Percentiles rank a stretch among this genome's conserved stretches.
These are phyloP conservation scores for Etheostoma nigrum DNA, from an alignment of 2,797 vertebrate genomes.

Conservation along the genomic window DNA sequence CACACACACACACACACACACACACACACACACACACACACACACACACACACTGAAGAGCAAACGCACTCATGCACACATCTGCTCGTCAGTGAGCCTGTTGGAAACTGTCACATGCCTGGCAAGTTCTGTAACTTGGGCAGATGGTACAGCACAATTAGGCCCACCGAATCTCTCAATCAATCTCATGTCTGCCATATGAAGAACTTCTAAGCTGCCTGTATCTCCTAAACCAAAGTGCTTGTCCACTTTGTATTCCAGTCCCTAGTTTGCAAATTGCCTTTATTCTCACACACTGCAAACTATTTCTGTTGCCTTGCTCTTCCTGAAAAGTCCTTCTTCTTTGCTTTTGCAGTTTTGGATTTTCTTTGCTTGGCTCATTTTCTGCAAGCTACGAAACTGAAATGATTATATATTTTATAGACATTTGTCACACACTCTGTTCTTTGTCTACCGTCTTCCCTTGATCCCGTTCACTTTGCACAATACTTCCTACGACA, in stretches of 20 bases:
- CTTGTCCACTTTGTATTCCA: slow-evolving; percentile 44
- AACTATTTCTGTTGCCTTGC: slow-evolving; percentile 17
- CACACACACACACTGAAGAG: slow-evolving; percentile 27
- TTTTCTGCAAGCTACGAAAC: slow-evolving; percentile 12
- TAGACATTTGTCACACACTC: background rate
- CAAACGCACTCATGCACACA: slow-evolving; percentile 67
- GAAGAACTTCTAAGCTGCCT: slow-evolving; percentile 54
- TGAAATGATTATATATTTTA: background rate
- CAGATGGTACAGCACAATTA: slow-evolving; percentile 90
- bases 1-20: slow-evolving; percentile 30
- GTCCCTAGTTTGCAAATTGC: slow-evolving; percentile 9
- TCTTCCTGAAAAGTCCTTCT: slow-evolving; percentile 10
- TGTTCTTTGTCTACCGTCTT: slow-evolving; percentile 11
- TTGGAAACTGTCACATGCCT: slow-evolving; percentile 80
- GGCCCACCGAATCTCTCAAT: slow-evolving; percentile 83
- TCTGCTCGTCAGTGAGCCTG: slow-evolving; percentile 79
- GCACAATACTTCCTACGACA: slow-evolving; percentile 7
- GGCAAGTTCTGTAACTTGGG: slow-evolving; percentile 82
- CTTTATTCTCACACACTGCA: slow-evolving; percentile 12
- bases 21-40: background rate
- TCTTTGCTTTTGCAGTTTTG: background rate
- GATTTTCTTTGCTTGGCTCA: slow-evolving; percentile 21
- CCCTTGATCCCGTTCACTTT: slow-evolving; percentile 29
- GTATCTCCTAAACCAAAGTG: slow-evolving; percentile 43
- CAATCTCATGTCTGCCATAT: slow-evolving; percentile 65